Percentiles rank a stretch among this genome's conserved stretches.
Conservation (phyloP, 2,113 vertebrate species). For the Clinocottus analis region DNA sequence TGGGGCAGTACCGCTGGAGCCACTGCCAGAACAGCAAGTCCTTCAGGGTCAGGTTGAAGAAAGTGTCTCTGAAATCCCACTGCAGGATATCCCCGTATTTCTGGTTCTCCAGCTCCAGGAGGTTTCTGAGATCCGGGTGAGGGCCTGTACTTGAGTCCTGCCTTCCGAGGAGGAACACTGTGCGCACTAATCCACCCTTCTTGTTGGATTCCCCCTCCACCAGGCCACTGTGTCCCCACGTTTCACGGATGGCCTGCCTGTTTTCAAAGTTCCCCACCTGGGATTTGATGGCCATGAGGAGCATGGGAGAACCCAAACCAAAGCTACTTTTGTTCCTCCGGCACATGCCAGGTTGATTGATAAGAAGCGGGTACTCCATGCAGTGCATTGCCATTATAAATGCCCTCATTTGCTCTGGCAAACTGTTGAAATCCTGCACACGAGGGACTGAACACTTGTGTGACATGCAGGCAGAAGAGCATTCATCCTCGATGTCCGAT, state of each 20-base stretch:
- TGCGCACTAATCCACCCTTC: conserved; percentile 68
- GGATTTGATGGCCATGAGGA: conserved; percentile 85
- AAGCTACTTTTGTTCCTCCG: conserved; percentile 23
- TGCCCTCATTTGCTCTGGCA: conserved; percentile 79
- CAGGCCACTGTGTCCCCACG: conserved; percentile 81
- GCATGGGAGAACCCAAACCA: conserved; percentile 59
- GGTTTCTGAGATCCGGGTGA: conserved; percentile 76
- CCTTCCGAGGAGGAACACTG: conserved; percentile 83
- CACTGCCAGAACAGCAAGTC: conserved; percentile 85
- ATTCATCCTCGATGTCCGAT: conserved; percentile 29
- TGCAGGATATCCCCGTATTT: conserved; percentile 81
- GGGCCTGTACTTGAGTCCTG: conserved; percentile 79
- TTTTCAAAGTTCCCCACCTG: conserved; percentile 85
- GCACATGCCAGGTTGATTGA: conserved; percentile 80
- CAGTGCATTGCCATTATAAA: conserved; percentile 85
- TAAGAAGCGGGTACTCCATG: conserved; percentile 77
- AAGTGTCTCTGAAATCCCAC: conserved; percentile 86
- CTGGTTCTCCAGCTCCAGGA: conserved; percentile 79
- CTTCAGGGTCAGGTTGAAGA: conserved; percentile 86
- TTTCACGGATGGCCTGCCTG: conserved; percentile 86
- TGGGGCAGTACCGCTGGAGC: conserved; percentile 78
- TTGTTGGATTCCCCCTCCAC: conserved; percentile 56
- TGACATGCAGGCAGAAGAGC: conserved; percentile 55
- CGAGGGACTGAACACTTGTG: conserved; percentile 44
- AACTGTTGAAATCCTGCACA: conserved; percentile 59